Conservation (phyloP, 2,113 vertebrate genomes). For the Campylomormyrus numenius region DNA sequence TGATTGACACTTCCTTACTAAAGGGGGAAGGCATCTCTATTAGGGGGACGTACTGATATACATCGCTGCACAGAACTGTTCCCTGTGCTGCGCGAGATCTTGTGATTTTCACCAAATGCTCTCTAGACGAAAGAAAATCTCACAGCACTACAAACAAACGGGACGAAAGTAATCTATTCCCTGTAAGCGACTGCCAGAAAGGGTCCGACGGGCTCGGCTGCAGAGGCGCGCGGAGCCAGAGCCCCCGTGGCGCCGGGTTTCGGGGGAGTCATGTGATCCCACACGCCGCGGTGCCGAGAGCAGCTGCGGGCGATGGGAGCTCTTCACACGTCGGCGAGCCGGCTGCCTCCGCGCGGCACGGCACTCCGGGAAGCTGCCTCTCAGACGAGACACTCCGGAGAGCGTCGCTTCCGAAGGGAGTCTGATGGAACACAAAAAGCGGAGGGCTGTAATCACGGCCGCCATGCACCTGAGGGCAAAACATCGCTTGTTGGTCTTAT, state of each 20-base stretch:
- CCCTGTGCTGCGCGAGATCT: neutral
- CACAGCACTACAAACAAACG: neutral
- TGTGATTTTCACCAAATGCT: conserved; percentile 3
- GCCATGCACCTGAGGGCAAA: neutral
- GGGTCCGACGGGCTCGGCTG: neutral
- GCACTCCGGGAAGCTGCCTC: neutral
- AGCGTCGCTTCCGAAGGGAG: neutral
- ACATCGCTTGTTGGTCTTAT: neutral
- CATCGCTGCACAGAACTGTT: neutral
- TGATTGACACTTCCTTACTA: neutral
- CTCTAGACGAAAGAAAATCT: neutral
- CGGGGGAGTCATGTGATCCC: conserved; percentile 18
- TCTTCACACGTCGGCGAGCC: neutral
- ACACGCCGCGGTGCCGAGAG: neutral
- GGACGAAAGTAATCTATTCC: neutral
- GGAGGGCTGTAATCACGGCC: neutral
- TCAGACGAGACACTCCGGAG: neutral
- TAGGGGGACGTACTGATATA: neutral
- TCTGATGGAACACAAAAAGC: neutral
- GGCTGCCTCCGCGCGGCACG: neutral
- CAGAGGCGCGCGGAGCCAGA: neutral
- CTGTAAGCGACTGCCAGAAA: neutral
- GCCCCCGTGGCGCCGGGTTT: neutral
- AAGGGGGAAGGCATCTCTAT: neutral
- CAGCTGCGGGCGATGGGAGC: conserved; percentile 7